These are phyloP conservation scores for Cichladusa arquata DNA, from an alignment of 2,113 vertebrate species.

Conservation along the genomic window DNA sequence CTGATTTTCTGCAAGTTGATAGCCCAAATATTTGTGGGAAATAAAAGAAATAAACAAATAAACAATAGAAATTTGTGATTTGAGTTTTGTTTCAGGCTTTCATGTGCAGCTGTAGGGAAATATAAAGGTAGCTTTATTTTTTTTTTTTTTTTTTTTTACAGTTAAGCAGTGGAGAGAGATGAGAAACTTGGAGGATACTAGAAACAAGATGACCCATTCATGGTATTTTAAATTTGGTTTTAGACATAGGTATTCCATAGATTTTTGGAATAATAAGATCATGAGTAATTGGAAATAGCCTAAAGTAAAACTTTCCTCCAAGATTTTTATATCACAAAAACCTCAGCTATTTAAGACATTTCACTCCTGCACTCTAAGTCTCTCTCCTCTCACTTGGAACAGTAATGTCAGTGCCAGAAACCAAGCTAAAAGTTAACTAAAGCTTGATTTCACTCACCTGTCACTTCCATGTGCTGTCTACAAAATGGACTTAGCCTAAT, in stretches of 20 bases:
- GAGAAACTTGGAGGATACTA: neutral
- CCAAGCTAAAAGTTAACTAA: neutral
- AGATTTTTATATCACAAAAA: neutral
- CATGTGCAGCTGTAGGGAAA: neutral
- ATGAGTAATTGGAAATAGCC: neutral
- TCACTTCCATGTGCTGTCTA: neutral
- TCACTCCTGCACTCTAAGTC: neutral
- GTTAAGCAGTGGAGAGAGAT: neutral
- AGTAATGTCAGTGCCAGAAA: neutral
- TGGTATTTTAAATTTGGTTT: neutral
- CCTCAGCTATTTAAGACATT: neutral
- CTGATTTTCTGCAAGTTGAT: too few relatives aligned
- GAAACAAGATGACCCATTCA: rapidly evolving
- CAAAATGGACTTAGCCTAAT: neutral
- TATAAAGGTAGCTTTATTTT: neutral
- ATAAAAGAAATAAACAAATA: too few relatives aligned
- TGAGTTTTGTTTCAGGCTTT: neutral
- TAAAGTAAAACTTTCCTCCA: neutral
- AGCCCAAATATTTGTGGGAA: too few relatives aligned
- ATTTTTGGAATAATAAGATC: neutral
- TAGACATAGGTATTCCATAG: neutral
- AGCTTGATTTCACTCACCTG: neutral
- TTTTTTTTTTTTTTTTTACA: neutral
- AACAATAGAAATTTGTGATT: too few relatives aligned
- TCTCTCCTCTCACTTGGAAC: neutral